Percentiles rank a stretch among this genome's conserved stretches.
Conservation (phyloP, 2,113 vertebrate species). For the Chauna torquata region DNA sequence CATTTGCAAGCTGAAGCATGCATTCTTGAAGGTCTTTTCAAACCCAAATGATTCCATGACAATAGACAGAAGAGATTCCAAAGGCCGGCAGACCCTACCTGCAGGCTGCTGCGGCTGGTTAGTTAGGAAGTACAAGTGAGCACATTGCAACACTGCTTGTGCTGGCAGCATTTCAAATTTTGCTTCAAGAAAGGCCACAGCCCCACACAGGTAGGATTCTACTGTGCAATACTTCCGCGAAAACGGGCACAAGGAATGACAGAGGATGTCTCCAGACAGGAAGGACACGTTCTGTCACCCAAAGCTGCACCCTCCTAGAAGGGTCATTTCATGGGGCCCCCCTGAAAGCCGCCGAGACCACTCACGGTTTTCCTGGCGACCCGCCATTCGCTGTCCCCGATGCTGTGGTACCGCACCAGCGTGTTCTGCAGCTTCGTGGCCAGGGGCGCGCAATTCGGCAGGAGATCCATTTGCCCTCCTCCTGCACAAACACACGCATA, state of each 20-base stretch:
- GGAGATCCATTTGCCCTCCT: constrained; percentile 59
- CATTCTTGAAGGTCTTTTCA: no score
- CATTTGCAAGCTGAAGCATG: neutral
- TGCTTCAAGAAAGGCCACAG: neutral
- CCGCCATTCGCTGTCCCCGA: constrained; percentile 73
- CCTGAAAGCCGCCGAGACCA: fast-evolving
- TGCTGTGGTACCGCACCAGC: constrained; percentile 74
- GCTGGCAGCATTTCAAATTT: neutral
- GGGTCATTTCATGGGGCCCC: neutral
- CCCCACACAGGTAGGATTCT: neutral
- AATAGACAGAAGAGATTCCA: neutral
- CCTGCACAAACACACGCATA: neutral
- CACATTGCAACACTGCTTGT: neutral
- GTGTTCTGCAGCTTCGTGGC: constrained; percentile 72
- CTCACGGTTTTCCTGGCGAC: constrained; percentile 74
- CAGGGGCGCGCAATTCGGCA: constrained; percentile 45
- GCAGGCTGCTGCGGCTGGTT: neutral
- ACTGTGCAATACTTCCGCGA: neutral
- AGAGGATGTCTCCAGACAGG: fast-evolving
- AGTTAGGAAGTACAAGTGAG: neutral
- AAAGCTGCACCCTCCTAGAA: neutral
- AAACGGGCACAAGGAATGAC: neutral
- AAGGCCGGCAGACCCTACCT: neutral
- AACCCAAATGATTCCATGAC: no score
- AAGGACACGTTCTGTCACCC: neutral